Base-by-base conservation (phyloP, 1,140 invertebrate genomes). In the Bombus soroeensis region DNA sequence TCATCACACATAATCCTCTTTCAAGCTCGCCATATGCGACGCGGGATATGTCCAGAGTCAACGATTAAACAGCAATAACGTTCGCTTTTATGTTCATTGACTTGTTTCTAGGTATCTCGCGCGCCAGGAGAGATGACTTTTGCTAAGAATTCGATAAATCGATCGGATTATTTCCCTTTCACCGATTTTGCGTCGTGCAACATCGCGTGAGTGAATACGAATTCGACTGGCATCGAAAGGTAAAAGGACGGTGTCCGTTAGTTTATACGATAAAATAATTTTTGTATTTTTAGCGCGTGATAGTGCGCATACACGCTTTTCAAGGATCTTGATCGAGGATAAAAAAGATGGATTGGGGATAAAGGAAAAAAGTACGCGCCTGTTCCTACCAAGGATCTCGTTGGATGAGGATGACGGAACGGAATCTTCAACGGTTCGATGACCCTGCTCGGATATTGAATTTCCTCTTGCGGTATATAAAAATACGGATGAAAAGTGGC, bases 351-450 rank as follows among this genome's bases (percentile, higher is more conserved):
- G 59, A 83, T 66, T 6, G 34, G 25, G 32, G 25, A 4, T n/a
- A n/a, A 18, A 66, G 25, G 1, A 53, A 47, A 39, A 43, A 25
- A 64, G 41, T 37, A 3, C 25, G 3, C 5, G 32, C 0, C 34
- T 18, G 57, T 66, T 74, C 59, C 22, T 66, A 34, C 13, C 28
- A 77, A 68, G 62, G 73, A 83, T 83, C 75, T 83, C 28, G 43
- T 77, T 77, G 73, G 32, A 64, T 62, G 39, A 74, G 22, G 39
- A 82, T 74, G 70, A 68, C 37, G 81, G 81, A 83, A 83, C 81
- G 81, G 73, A 83, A 83, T 83, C 64, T 37, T 83, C n/a, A 9
- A 66, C 28, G 47, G 81, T 77, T 83, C 81, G 62, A 57, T 25
- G 62, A 83, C 72, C 41, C 18, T 39, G 28, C 2, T 41, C 34